Evolutionary conservation across 2,797 vertebrate species (phyloP).

Genomic region (Morelia viridis): DNA sequence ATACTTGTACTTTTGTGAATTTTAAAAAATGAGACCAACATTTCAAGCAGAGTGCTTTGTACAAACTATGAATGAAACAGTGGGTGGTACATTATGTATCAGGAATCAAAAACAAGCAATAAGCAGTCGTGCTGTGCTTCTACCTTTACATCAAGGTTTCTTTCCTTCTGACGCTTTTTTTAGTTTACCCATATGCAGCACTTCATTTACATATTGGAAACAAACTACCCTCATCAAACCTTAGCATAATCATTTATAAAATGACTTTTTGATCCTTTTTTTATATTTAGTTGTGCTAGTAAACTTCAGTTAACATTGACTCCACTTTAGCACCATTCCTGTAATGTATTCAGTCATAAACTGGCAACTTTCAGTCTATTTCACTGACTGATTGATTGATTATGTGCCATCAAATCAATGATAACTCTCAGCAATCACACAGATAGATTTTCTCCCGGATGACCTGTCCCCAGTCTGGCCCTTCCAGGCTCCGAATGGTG

Average conservation of each 20-base stretch:
- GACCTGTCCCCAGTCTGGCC: background rate
- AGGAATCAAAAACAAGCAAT: background rate
- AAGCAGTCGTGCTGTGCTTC: background rate
- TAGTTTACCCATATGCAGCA: background rate
- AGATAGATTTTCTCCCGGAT: background rate
- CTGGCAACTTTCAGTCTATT: background rate
- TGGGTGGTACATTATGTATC: background rate
- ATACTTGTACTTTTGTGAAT: background rate
- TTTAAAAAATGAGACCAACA: background rate
- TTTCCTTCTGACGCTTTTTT: background rate
- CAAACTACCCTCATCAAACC: background rate
- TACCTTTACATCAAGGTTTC: background rate
- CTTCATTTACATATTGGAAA: background rate
- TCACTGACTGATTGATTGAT: background rate
- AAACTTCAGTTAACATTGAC: background rate
- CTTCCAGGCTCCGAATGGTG: background rate
- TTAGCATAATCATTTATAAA: background rate
- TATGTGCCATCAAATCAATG: background rate
- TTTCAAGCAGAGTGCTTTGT: background rate
- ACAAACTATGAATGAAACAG: background rate
- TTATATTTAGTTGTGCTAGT: no score
- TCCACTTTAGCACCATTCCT: background rate
- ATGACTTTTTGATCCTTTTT: background rate
- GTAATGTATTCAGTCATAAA: background rate
- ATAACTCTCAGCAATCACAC: background rate